These are phyloP conservation scores for Drosophila hydei DNA, from an alignment of 1,140 invertebrate species.

Conservation along the genomic window DNA sequence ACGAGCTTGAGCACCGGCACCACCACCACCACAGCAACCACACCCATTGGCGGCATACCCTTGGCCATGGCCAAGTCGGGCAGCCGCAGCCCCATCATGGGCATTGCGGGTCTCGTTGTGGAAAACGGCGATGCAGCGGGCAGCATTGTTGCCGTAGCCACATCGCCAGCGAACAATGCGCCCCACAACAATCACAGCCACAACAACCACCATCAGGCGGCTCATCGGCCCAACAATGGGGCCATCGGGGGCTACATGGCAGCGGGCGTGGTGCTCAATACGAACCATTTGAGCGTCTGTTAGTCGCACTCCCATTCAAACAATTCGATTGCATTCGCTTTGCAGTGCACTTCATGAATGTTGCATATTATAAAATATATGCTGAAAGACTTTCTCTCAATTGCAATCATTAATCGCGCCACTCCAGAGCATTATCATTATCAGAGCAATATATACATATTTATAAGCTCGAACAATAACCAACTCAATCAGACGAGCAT, in stretches of 20 bases:
- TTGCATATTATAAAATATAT: conserved; percentile 1
- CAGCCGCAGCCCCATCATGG: conserved; percentile 64
- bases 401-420: conserved; percentile 1
- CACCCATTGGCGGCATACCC: conserved; percentile 65
- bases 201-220: conserved; percentile 40
- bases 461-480: conserved; percentile 1
- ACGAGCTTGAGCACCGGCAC: conserved; percentile 77
- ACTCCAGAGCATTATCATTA: neutral
- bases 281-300: conserved; percentile 82
- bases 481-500: neutral
- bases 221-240: conserved; percentile 43
- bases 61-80: conserved; percentile 49
- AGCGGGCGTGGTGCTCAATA: conserved; percentile 78
- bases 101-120: conserved; percentile 46
- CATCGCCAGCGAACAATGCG: conserved; percentile 17
- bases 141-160: conserved; percentile 16
- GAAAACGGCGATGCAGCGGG: conserved; percentile 45
- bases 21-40: conserved; percentile 74
- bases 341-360: conserved; percentile 3
- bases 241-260: conserved; percentile 70
- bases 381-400: neutral
- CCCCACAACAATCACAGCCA: neutral
- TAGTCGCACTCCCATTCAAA: conserved; percentile 42
- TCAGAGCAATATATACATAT: neutral
- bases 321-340: conserved; percentile 4